Evolutionary conservation across 2,888 invertebrate species (phyloP).

Genomic region (Cheilosia soror): DNA sequence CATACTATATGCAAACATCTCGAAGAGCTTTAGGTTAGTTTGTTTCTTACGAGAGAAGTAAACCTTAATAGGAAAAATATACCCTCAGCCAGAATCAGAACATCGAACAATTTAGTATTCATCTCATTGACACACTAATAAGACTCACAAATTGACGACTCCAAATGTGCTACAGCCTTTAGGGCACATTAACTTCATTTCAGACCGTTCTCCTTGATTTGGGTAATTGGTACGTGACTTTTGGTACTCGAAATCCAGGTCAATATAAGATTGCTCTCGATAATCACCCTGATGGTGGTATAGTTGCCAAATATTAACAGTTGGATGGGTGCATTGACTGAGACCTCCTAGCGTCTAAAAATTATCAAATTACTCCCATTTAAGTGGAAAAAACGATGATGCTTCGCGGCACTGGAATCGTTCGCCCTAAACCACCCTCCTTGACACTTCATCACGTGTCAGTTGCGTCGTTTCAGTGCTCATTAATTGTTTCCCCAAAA

Average conservation of each 20-base stretch:
- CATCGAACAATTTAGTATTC: slow-evolving; percentile 50
- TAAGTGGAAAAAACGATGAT: slow-evolving; percentile 30
- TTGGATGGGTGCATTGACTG: background rate
- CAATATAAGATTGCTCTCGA: slow-evolving; percentile 26
- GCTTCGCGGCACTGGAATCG: slow-evolving; percentile 4
- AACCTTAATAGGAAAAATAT: too few species aligned
- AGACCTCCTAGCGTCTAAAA: slow-evolving; percentile 19
- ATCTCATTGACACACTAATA: slow-evolving; percentile 17
- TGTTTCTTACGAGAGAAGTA: too few species aligned
- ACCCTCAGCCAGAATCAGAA: background rate
- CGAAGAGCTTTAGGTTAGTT: too few species aligned
- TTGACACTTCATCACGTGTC: slow-evolving; percentile 67
- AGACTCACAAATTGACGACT: slow-evolving; percentile 60
- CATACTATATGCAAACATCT: too few species aligned
- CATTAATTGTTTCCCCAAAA: slow-evolving; percentile 41
- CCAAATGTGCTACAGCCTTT: slow-evolving; percentile 43
- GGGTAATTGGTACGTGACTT: slow-evolving; percentile 73
- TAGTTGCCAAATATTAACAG: background rate
- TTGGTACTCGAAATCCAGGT: slow-evolving; percentile 42
- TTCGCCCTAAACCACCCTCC: slow-evolving; percentile 13
- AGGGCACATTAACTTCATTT: slow-evolving; percentile 67
- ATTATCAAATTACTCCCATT: slow-evolving; percentile 61
- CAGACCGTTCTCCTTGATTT: slow-evolving; percentile 54
- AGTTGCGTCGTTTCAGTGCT: slow-evolving; percentile 43
- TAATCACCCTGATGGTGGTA: slow-evolving; percentile 4